A percentile compares a stretch with the other conserved stretches of the same genome.
phyloP scores from a whole-genome alignment of 2,113 vertebrate species.

The Pseudopipra pipra region DNA sequence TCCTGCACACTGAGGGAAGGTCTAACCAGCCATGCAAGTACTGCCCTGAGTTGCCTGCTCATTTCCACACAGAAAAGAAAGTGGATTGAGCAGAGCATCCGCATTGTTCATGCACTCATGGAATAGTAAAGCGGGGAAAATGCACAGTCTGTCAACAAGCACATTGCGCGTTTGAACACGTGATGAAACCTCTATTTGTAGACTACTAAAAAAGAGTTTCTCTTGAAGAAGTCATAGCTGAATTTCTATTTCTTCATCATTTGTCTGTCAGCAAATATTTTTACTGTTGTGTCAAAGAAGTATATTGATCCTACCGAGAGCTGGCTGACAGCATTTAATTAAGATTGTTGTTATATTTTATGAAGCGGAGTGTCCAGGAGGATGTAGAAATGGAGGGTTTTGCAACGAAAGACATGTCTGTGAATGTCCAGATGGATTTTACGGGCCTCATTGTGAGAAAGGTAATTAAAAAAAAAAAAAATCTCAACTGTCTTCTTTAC shows the following conservation, averaged over 20 bases:
- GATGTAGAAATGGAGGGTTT: slow-evolving; percentile 86
- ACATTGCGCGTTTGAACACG: accelerated
- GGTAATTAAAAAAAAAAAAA: slow-evolving; percentile 68
- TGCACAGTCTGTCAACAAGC: neutral
- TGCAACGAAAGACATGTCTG: slow-evolving; percentile 87
- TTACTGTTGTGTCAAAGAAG: neutral
- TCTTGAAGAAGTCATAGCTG: neutral
- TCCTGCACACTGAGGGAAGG: neutral
- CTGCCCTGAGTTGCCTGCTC: neutral
- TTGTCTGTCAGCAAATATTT: neutral
- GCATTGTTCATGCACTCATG: neutral
- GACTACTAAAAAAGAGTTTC: neutral
- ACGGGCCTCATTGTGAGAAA: slow-evolving; percentile 89
- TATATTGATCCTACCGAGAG: neutral
- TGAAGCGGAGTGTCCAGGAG: slow-evolving; percentile 86
- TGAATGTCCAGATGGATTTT: slow-evolving; percentile 88
- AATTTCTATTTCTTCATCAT: neutral
- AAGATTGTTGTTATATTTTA: slow-evolving; percentile 46
- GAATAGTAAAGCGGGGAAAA: neutral
- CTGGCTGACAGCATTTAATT: neutral
- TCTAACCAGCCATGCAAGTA: neutral
- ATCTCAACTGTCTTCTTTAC: neutral
- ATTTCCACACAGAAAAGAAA: neutral
- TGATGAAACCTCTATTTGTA: neutral
- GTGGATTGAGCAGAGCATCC: neutral